These are phyloP conservation scores for Tympanoctomys barrerae DNA, from an alignment of 2,797 vertebrate genomes.

Conservation along the genomic window DNA sequence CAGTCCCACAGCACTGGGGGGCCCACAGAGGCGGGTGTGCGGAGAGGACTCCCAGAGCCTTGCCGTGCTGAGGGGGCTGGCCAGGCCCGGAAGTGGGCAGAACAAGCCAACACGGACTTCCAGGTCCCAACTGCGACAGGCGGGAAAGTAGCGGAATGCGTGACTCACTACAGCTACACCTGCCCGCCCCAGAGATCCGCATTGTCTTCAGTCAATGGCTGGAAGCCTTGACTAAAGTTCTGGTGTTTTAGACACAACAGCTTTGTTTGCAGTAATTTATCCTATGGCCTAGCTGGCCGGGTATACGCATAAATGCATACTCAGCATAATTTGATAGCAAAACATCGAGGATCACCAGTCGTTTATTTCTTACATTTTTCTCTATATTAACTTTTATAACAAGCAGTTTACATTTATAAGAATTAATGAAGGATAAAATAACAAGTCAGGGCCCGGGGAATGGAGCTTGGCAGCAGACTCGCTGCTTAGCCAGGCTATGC, in stretches of 20 bases:
- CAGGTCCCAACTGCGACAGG: not conserved
- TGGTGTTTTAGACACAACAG: not conserved
- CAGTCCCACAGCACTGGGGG: too few species aligned
- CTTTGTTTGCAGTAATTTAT: not conserved
- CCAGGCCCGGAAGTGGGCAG: not conserved
- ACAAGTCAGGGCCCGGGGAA: not conserved
- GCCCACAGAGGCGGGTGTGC: too few species aligned
- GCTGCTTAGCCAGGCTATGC: not conserved
- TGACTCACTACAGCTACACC: not conserved
- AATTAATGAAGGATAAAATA: slow-evolving; percentile 1
- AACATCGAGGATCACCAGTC: not conserved
- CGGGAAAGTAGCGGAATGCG: not conserved
- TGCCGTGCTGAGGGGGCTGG: not conserved
- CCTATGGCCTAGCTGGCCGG: not conserved
- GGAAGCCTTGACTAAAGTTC: not conserved
- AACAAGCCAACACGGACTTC: not conserved
- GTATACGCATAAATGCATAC: not conserved
- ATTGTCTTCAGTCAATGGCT: not conserved
- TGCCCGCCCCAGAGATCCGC: not conserved
- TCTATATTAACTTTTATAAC: slow-evolving; percentile 21
- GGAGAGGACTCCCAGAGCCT: not conserved
- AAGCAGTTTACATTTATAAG: not conserved
- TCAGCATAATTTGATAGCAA: not conserved
- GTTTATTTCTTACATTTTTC: not conserved
- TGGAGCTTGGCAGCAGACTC: not conserved